These are phyloP conservation scores for Gallinago stenura DNA, from an alignment of 2,797 vertebrate genomes.

Conservation along the genomic window DNA sequence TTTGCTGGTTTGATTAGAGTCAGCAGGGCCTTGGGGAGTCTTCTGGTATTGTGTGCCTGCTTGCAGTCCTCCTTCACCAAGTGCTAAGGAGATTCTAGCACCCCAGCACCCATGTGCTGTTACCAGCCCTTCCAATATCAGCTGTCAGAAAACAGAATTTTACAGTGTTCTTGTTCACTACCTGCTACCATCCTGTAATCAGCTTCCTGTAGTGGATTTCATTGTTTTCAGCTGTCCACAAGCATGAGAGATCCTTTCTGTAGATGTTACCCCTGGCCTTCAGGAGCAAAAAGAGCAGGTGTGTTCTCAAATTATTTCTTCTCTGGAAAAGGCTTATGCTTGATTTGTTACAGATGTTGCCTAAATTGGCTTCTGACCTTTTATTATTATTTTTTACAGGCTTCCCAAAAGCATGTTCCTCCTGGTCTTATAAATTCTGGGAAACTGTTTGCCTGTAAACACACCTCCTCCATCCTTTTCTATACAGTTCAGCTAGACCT, in stretches of 20 bases:
- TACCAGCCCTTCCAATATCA: neutral
- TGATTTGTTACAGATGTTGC: neutral
- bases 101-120: accelerated
- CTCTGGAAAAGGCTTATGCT: neutral
- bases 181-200: neutral
- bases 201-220: neutral
- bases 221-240: neutral
- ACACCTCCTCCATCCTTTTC: neutral
- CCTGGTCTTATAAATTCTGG: neutral
- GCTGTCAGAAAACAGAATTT: neutral
- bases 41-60: neutral
- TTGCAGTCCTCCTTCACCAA: neutral
- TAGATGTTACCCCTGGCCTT: neutral
- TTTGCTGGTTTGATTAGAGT: neutral
- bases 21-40: neutral
- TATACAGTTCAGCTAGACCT: neutral
- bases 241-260: neutral
- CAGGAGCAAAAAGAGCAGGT: neutral
- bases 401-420: constrained; percentile 3
- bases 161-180: neutral
- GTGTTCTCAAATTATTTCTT: neutral
- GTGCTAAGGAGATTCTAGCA: neutral
- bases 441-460: neutral
- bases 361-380: neutral
- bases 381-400: neutral